Evolutionary conservation across 2,888 invertebrate species (phyloP).

Genomic region (Phaonia tiefii): DNA sequence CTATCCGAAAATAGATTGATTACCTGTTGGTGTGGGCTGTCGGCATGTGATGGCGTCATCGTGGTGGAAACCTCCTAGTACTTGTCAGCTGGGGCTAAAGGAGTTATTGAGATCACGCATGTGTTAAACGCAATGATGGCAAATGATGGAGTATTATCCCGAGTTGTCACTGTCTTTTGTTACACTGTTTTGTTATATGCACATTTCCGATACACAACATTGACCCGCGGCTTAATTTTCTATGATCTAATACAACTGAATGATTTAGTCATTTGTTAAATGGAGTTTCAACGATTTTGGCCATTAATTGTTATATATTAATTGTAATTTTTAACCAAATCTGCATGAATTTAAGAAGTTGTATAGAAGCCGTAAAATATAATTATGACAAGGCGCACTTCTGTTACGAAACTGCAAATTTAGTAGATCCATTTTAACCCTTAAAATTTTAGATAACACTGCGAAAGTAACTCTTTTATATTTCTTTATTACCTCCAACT

Average conservation of each 20-base stretch:
- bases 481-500: no score
- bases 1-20: slow-evolving; percentile 46
- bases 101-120: background rate
- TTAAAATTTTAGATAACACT: no score
- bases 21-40: slow-evolving; percentile 39
- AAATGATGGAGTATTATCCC: background rate
- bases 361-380: no score
- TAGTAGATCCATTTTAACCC: no score
- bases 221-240: background rate
- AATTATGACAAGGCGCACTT: no score
- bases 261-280: slow-evolving; percentile 18
- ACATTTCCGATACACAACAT: background rate
- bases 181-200: background rate
- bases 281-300: slow-evolving; percentile 13
- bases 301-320: slow-evolving; percentile 7
- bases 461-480: no score
- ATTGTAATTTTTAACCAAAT: slow-evolving; percentile 1
- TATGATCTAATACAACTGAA: background rate
- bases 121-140: background rate
- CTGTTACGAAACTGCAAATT: no score
- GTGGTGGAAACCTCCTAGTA: background rate
- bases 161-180: background rate
- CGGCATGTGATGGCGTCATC: background rate
- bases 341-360: no score
- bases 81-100: background rate